Evolutionary conservation across 2,113 vertebrate species (phyloP).

Genomic region (Thermophis baileyi): DNA sequence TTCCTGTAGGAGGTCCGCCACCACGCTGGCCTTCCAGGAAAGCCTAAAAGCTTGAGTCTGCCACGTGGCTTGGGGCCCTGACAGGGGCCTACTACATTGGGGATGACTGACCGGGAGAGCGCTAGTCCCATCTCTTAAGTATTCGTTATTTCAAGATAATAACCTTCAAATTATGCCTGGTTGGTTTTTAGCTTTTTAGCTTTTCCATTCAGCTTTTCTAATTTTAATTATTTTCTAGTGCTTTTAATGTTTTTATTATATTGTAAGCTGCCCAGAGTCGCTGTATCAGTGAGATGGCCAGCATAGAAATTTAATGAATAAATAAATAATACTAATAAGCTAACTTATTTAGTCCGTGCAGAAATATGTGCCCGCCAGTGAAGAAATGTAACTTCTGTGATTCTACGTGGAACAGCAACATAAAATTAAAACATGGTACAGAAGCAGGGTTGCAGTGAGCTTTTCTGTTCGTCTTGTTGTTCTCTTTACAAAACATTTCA

Average conservation of each 20-base stretch:
- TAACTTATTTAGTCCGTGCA: not conserved
- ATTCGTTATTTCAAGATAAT: not conserved
- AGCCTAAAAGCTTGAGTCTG: not conserved
- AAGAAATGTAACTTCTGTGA: not conserved
- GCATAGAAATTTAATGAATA: not conserved
- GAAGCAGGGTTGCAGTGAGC: not conserved
- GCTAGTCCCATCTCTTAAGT: not conserved
- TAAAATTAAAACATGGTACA: not conserved
- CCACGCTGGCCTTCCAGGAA: not conserved
- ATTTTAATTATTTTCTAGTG: not conserved
- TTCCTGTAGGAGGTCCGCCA: not conserved
- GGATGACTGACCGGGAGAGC: not conserved
- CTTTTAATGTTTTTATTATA: not conserved
- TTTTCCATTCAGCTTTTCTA: not conserved
- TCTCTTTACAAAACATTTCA: not conserved
- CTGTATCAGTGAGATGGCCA: not conserved
- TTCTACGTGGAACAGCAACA: not conserved
- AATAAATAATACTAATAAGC: not conserved
- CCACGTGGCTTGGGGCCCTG: not conserved
- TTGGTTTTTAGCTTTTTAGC: not conserved
- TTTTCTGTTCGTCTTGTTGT: not conserved
- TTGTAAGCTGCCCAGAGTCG: not conserved
- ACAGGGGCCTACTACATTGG: not conserved
- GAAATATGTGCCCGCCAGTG: not conserved
- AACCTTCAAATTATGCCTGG: not conserved